Base-by-base conservation (phyloP, 2,113 vertebrate genomes). In the Eurypyga helias region DNA sequence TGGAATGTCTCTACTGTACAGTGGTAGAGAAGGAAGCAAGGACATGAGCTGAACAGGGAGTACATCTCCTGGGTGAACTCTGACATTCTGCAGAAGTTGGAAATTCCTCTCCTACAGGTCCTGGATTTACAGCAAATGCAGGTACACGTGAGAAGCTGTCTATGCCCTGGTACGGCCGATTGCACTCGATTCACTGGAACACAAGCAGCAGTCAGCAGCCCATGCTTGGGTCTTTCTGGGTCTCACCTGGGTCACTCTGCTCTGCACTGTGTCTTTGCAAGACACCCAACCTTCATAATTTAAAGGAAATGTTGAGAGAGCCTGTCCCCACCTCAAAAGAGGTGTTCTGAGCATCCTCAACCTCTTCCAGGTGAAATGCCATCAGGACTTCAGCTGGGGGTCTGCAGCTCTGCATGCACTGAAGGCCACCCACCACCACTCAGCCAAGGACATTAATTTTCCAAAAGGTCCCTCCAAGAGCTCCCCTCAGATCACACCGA, bases 361-460 rank as follows among this genome's bases (percentile, higher is more conserved):
- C 5, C 28, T 62, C n/a, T 18, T 24, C 36, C 0, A 2, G 41
- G 64, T 54, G 49, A 85, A 82, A 49, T 2, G 13, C 17, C 86
- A 57, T 5, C 31, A 51, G 67, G 71, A 34, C 65, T 38, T 1
- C 0, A 1, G 20, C 0, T 29, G 33, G 43, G 34, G 25, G 43
- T 8, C 81, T 55, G 51, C 21, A 54, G 5, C 9, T 61, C 48
- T 13, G 3, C 15, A 3, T 0, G 5, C 17, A 4, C 13, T 23
- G 28, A 36, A 3, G 1, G 41, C 49, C 36, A 54, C 31, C 31
- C 15, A 23, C 13, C 64, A 29, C 31, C 65, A 4, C 48, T 9
- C 80, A 84, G 69, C 34, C 52, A 31, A 29, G 62, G 46, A n/a
- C 28, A 33, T 28, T 29, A 6, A 14, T 31, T 11, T 23, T 19